Percentiles rank a stretch among this genome's conserved stretches.
Conservation (phyloP, 1,140 invertebrate species). For the Bombus confusus region DNA sequence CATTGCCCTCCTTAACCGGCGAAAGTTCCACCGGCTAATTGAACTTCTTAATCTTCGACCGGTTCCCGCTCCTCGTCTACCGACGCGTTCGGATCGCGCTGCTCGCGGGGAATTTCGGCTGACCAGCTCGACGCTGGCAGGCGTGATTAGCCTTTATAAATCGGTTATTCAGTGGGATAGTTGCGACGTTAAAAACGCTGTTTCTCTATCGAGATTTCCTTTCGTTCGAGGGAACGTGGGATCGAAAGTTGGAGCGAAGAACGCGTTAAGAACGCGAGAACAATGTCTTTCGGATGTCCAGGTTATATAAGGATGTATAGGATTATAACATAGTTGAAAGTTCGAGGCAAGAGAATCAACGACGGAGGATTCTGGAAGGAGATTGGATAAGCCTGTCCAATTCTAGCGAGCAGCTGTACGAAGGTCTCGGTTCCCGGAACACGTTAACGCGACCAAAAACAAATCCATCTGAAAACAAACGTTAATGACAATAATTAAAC, state of each 20-base stretch:
- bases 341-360: not conserved
- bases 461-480: not conserved
- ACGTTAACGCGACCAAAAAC: not conserved
- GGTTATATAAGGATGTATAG: too few species aligned
- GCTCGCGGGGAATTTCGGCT: not conserved
- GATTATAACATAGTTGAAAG: not conserved
- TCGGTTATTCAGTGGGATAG: too few species aligned
- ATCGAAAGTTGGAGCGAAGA: too few species aligned
- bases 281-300: too few species aligned
- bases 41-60: slow-evolving; percentile 44
- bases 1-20: slow-evolving; percentile 57
- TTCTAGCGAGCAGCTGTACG: not conserved
- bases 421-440: not conserved
- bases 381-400: not conserved
- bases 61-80: not conserved
- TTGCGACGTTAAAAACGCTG: too few species aligned
- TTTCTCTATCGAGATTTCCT: too few species aligned
- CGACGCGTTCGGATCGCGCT: not conserved
- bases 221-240: too few species aligned
- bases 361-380: not conserved
- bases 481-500: slow-evolving; percentile 7
- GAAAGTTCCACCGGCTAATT: slow-evolving; percentile 50
- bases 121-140: too few species aligned
- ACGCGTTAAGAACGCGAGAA: too few species aligned
- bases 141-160: too few species aligned